These are phyloP conservation scores for Hiodon tergisus DNA, from an alignment of 2,113 vertebrate genomes.

Conservation along the genomic window DNA sequence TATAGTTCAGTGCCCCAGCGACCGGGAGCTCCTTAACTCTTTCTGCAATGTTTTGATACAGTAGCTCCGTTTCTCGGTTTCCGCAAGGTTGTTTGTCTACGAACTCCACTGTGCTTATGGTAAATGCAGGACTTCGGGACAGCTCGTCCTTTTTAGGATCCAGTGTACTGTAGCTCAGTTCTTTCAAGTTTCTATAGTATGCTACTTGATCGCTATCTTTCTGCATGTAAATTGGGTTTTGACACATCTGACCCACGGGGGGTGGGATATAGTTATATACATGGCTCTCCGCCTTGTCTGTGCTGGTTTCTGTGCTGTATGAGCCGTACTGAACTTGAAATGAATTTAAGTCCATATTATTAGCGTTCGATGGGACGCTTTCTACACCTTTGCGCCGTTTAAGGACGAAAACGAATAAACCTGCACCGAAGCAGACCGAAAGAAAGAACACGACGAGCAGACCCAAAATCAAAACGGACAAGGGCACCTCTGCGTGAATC, in stretches of 20 bases:
- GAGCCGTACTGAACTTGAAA: conserved; percentile 92
- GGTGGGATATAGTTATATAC: conserved; percentile 94
- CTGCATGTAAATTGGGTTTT: conserved; percentile 97
- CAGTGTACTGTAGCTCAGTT: conserved; percentile 76
- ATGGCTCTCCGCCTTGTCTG: conserved; percentile 81
- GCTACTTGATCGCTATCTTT: conserved; percentile 86
- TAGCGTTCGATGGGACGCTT: conserved; percentile 63
- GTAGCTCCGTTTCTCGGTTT: conserved; percentile 73
- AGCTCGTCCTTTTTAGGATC: conserved; percentile 78
- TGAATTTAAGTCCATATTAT: conserved; percentile 85
- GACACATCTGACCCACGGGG: conserved; percentile 91
- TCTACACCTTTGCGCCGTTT: conserved; percentile 88
- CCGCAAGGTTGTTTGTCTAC: conserved; percentile 74
- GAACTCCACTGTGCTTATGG: conserved; percentile 85
- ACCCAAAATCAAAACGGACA: conserved; percentile 92
- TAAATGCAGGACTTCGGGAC: conserved; percentile 72
- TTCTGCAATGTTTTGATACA: conserved; percentile 92
- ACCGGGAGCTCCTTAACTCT: conserved; percentile 82
- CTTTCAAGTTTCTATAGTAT: conserved; percentile 88
- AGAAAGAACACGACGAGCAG: conserved; percentile 94
- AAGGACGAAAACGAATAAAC: conserved; percentile 91
- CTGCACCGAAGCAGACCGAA: conserved; percentile 92
- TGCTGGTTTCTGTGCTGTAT: conserved; percentile 72
- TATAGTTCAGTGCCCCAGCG: conserved; percentile 79
- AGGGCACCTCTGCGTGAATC: conserved; percentile 81